Evolutionary conservation across 2,888 invertebrate species (phyloP).

Genomic region (Eristalis intricaria): DNA sequence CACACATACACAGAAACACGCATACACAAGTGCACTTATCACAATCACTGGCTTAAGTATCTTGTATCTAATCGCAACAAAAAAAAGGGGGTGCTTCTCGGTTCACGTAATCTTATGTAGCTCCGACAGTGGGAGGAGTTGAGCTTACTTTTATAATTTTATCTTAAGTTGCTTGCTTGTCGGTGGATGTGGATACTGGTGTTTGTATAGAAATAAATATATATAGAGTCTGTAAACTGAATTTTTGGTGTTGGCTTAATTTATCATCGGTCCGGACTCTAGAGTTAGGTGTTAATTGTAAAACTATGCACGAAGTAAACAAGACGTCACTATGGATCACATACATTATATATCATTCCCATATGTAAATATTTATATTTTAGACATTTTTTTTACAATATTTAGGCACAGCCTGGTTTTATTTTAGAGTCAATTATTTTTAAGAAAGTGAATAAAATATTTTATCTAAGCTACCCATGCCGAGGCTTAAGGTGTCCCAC

Average conservation of each 20-base stretch:
- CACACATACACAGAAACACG: not conserved
- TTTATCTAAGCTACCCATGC: no score
- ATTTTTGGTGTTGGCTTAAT: not conserved
- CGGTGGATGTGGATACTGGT: not conserved
- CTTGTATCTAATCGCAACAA: not conserved
- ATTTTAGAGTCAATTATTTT: no score
- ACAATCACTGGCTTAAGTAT: slow-evolving; percentile 24
- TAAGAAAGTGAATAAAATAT: no score
- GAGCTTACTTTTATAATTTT: not conserved
- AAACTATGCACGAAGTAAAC: no score
- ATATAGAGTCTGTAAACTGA: not conserved
- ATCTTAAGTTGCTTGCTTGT: not conserved
- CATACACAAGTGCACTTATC: slow-evolving; percentile 10
- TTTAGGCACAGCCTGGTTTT: no score
- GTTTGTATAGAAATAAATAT: not conserved
- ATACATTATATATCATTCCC: no score
- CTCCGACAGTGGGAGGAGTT: not conserved
- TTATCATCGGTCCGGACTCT: not conserved
- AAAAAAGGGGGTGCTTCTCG: not conserved
- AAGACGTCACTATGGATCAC: no score
- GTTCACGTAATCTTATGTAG: not conserved
- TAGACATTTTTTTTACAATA: no score
- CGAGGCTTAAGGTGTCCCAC: no score
- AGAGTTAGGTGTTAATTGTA: no score
- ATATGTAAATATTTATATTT: no score